Base-by-base conservation (phyloP, 2,888 invertebrate species). In the Cataglyphis rosenhaueri region DNA sequence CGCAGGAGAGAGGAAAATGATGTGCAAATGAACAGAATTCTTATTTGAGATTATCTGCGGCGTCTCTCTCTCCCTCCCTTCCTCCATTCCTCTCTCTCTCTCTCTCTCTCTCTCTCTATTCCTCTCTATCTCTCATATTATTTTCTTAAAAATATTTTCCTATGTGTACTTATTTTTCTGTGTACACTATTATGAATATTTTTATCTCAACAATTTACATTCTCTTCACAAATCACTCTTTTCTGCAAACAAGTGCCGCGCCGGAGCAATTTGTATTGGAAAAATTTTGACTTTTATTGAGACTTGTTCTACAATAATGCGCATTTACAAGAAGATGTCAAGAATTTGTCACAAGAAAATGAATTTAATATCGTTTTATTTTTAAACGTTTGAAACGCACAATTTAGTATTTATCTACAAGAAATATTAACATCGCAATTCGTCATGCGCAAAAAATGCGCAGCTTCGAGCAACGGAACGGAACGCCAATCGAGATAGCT, bases 11-110 rank as follows among this genome's bases (percentile, higher is more conserved):
- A 71, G 48, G 81, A 84, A 90, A 90, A 91, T 91, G 90, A 91
- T 86, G 90, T 89, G 91, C 90, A 92, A 92, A 92, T 92, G 89
- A 90, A 92, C 88, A 90, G 88, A 87, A 82, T 18, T n/a, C 29
- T 41, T 10, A 15, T 57, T 29, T 52, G 44, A 55, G 25, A 65
- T 78, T 59, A 59, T 21, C 3, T n/a, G 21, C 32, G 12, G 3
- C 18, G 32, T 21, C 68, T 32, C 32, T 32, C 32, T 32, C 32
- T 32, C 32, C 0, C 32, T 32, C 32, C 0, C 32, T 32, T 25
- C 25, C 25, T 25, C 25, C 1, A 25, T 25, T 1, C 25, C 32
- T 32, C 32, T 32, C 4, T 32, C 32, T 32, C 32, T 32, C 32
- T 32, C 32, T 32, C 32, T 32, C 4, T 32, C 32, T 32, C 32